phyloP scores from a whole-genome alignment of 2,888 invertebrate species.

The Keiferia lycopersicella region DNA sequence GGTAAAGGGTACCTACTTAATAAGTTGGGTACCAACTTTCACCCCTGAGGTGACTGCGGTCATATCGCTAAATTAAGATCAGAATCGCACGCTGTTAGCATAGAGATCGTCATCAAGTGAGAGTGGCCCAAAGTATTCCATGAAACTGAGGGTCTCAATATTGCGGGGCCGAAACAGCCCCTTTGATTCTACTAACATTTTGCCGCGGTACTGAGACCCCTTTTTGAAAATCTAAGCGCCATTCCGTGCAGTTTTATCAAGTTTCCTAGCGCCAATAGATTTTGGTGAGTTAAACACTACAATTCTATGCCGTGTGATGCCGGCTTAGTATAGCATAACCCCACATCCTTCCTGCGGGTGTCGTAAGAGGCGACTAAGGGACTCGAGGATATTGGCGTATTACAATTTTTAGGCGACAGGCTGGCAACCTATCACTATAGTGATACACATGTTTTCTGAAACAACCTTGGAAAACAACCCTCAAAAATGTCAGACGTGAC shows the following conservation, averaged over 20 bases:
- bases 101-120: constrained; percentile 81
- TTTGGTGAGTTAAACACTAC: no score
- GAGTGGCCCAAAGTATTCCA: constrained; percentile 76
- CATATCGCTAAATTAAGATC: constrained; percentile 82
- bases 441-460: no score
- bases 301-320: no score
- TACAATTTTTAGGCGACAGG: no score
- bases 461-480: no score
- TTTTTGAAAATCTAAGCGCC: no score
- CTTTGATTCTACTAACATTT: constrained; percentile 71
- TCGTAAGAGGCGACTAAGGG: no score
- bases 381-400: no score
- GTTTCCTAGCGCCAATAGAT: neutral
- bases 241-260: neutral
- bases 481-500: no score
- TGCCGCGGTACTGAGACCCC: constrained; percentile 59
- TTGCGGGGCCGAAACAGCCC: constrained; percentile 73
- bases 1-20: constrained; percentile 70
- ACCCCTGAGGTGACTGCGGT: constrained; percentile 77
- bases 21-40: constrained; percentile 69
- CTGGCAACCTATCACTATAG: no score
- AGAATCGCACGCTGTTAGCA: constrained; percentile 81
- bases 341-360: no score
- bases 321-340: no score
- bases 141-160: constrained; percentile 73